Percentiles rank a stretch among this genome's conserved stretches.
phyloP scores from a whole-genome alignment of 1,140 invertebrate genomes.

The Lamellibrachia luymesi region DNA sequence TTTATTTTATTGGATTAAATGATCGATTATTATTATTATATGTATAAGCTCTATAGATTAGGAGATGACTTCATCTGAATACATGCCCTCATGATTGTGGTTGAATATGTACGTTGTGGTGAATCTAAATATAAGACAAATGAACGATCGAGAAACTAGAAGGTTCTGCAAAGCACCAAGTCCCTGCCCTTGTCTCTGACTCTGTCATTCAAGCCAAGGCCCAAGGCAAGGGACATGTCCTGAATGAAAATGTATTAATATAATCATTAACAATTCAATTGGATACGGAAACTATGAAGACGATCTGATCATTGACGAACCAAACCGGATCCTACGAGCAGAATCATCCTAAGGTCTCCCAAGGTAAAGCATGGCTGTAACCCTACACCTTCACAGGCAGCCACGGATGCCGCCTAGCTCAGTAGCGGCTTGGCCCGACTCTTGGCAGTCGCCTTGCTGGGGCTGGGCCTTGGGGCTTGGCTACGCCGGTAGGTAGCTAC shows the following conservation, averaged over 20 bases:
- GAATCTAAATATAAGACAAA: background rate
- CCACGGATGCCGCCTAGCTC: no score
- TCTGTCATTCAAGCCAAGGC: background rate
- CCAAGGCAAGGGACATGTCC: no score
- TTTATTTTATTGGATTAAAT: no score
- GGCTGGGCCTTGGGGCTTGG: background rate
- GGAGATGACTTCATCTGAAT: background rate
- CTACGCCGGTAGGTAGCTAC: background rate
- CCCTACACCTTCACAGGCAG: background rate
- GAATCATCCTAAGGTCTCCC: background rate
- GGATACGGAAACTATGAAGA: no score
- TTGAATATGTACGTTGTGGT: background rate
- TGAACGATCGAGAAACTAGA: background rate
- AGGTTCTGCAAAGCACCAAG: background rate
- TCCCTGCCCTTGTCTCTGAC: background rate
- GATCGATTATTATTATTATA: no score
- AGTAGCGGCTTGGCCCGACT: no score
- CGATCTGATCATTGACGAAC: no score
- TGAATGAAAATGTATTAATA: no score
- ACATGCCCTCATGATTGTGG: background rate
- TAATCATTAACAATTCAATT: no score
- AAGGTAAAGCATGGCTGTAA: background rate
- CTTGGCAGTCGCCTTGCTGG: background rate
- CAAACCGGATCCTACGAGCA: no score
- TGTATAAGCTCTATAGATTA: no score